These are phyloP conservation scores for Meloidogyne chitwoodi DNA, from an alignment of 1,140 invertebrate genomes.

Conservation along the genomic window DNA sequence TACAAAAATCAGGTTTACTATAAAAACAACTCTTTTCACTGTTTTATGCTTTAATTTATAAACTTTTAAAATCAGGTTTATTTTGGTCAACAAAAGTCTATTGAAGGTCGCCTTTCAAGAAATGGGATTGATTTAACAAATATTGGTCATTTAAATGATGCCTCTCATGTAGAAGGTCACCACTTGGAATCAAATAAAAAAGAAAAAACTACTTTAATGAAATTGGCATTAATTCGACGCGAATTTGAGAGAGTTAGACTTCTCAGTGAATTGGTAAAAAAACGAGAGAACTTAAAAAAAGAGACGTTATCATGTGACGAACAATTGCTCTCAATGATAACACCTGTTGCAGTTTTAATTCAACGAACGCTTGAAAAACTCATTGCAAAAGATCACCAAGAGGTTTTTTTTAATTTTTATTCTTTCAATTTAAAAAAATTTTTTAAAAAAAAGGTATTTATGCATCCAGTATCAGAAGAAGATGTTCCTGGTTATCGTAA, in stretches of 20 bases:
- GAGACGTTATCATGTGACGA: slow-evolving; percentile 24
- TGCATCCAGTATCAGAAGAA: slow-evolving; percentile 35
- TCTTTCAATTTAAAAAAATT: background rate
- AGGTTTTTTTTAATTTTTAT: slow-evolving; percentile 16
- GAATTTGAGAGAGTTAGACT: slow-evolving; percentile 38
- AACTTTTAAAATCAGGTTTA: slow-evolving; percentile 1
- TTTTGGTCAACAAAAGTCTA: slow-evolving; percentile 15
- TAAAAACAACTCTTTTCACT: no score
- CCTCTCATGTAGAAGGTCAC: background rate
- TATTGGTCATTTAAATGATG: background rate
- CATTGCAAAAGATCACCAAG: slow-evolving; percentile 40
- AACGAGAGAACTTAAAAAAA: slow-evolving; percentile 42
- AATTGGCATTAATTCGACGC: slow-evolving; percentile 11
- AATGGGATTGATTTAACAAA: background rate
- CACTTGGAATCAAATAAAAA: background rate
- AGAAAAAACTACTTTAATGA: background rate
- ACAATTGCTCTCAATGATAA: slow-evolving; percentile 1
- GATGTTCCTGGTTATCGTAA: slow-evolving; percentile 36
- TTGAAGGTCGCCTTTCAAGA: background rate
- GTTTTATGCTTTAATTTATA: background rate
- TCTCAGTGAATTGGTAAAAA: slow-evolving; percentile 38
- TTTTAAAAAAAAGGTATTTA: slow-evolving; percentile 36
- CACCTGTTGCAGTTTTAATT: slow-evolving; percentile 24
- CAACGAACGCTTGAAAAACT: slow-evolving; percentile 34
- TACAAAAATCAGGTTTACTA: background rate